Base-by-base conservation (phyloP, 2,888 invertebrate genomes). In the Heliothis peltigera region DNA sequence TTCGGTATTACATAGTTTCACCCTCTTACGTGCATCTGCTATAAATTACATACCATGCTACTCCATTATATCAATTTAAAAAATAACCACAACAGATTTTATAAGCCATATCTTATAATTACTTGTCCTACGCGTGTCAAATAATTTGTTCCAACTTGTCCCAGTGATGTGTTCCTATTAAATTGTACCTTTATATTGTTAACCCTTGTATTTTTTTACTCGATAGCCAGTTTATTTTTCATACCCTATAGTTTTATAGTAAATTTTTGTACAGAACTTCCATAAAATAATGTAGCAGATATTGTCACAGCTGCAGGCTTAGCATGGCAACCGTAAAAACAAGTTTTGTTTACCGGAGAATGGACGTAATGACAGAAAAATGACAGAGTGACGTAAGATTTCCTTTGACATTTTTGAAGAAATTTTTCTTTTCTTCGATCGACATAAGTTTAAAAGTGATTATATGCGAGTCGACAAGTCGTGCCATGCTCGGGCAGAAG, bases 191-290 rank as follows among this genome's bases (percentile, higher is more conserved):
- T 19, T 56, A 56, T 32, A 52, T 48, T 54, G 57, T 21, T 64
- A 47, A 61, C 43, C 48, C 48, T 65, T 61, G 59, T 74, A 61
- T 67, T 74, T 70, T 51, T 59, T 48, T 32, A 55, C 32, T 42
- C 39, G 49, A 47, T 63, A 56, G 47, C 7, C 43, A 64, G 44
- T 73, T 61, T 28, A 18, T 12, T 42, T 51, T 55, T 43, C 48
- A n/a, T n/a, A n/a, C n/a, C n/a, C n/a, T 4, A 21, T 32, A 8
- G 0, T 35, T 3, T 4, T 28, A 18, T 8, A 10, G 1, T 17
- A 51, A 18, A 51, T 32, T 42, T 0, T 15, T 12, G 10, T 6
- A 5, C 74, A 74, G 51, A 56, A 74, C n/a, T 10, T 10, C 15
- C 28, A 51, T 0, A 7, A 3, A 7, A 2, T 25, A 17, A 43